phyloP scores from a whole-genome alignment of 2,113 vertebrate genomes.

The Crotalus viridis region DNA sequence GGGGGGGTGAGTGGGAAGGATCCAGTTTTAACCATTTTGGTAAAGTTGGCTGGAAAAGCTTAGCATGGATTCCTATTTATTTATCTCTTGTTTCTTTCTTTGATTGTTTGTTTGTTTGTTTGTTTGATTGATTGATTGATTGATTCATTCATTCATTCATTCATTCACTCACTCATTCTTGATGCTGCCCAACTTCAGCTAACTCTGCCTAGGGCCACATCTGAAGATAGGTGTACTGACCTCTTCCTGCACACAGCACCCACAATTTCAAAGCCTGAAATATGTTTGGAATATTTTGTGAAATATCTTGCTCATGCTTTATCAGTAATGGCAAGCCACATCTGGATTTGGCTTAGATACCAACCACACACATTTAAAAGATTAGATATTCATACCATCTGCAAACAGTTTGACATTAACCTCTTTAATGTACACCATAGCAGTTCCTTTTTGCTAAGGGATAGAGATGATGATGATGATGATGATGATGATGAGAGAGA shows the following conservation, averaged over 20 bases:
- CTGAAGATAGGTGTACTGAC: neutral
- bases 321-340: too few species aligned
- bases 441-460: too few species aligned
- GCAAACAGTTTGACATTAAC: too few species aligned
- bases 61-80: neutral
- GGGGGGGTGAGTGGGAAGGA: slow-evolving; percentile 6
- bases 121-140: too few species aligned
- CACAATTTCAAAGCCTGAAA: neutral
- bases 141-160: too few species aligned
- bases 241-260: neutral
- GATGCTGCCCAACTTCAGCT: too few species aligned
- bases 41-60: neutral
- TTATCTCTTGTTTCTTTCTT: neutral
- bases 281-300: neutral
- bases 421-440: too few species aligned
- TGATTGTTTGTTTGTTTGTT: neutral
- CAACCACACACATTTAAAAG: neutral
- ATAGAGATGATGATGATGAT: too few species aligned
- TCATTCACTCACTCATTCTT: too few species aligned
- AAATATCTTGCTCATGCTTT: neutral
- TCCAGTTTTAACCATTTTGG: slow-evolving; percentile 15
- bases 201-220: neutral
- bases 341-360: neutral
- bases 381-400: neutral
- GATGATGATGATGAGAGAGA: too few species aligned